A percentile compares a stretch with the other conserved stretches of the same genome.
These are phyloP conservation scores for Mesocentrotus franciscanus DNA, from an alignment of 53 echinoderm and acorn worm genomes.

Conservation along the genomic window DNA sequence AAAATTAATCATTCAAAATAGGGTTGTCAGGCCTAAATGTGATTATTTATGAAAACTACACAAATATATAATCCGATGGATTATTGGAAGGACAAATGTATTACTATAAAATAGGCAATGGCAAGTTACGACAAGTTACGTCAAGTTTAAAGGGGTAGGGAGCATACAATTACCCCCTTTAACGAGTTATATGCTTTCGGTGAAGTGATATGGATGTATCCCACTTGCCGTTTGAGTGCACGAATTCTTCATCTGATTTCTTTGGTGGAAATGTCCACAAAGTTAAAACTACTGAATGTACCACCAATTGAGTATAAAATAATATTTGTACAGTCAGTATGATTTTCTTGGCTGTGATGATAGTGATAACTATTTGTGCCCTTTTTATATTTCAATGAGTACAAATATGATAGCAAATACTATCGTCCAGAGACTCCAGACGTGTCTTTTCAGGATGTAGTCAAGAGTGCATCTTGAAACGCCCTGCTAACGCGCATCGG, in stretches of 20 bases:
- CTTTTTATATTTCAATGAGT: not conserved
- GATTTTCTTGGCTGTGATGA: no score
- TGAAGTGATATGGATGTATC: no score
- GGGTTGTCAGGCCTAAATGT: no score
- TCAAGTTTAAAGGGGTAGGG: no score
- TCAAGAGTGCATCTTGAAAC: not conserved
- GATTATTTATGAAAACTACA: not conserved
- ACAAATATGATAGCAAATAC: not conserved
- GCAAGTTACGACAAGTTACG: no score
- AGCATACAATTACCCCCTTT: no score
- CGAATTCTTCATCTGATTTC: no score
- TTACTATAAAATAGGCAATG: not conserved
- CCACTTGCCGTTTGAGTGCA: no score
- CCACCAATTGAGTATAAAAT: not conserved
- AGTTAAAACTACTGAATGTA: not conserved
- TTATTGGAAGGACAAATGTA: not conserved
- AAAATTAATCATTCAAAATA: no score
- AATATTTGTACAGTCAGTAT: not conserved
- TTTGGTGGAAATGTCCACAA: not conserved
- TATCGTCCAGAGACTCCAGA: not conserved
- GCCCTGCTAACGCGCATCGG: no score
- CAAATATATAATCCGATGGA: not conserved
- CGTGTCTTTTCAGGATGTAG: not conserved
- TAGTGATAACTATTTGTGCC: no score
- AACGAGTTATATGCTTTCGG: no score